Percentiles rank a stretch among this genome's conserved stretches.
Evolutionary conservation across 2,888 invertebrate species (phyloP).

Genomic region (Ariolimax columbianus): DNA sequence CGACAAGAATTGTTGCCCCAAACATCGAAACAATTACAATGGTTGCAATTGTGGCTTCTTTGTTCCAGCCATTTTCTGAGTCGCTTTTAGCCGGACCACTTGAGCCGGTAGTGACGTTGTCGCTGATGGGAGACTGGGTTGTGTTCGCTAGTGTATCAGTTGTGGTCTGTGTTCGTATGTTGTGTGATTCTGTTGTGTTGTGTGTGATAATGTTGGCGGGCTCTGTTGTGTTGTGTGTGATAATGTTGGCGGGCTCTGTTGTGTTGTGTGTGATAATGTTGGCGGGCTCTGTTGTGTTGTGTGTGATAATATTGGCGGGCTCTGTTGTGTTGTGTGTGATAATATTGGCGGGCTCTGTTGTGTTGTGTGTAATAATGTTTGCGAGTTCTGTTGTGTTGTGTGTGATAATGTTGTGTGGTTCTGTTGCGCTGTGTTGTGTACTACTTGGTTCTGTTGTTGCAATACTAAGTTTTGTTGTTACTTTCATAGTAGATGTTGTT

Average conservation of each 20-base stretch:
- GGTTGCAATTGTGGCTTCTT: neutral
- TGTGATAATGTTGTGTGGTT: neutral
- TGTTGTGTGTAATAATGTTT: neutral
- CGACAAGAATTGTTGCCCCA: neutral
- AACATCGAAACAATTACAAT: neutral
- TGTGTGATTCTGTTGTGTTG: neutral
- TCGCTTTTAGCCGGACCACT: neutral
- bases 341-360: neutral
- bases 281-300: too few species aligned
- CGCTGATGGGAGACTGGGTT: neutral
- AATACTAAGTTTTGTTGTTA: too few species aligned
- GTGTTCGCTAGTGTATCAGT: neutral
- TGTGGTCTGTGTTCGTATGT: neutral
- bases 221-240: conserved; percentile 11
- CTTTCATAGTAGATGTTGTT: too few species aligned
- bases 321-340: neutral
- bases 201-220: neutral
- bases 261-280: conserved; percentile 4
- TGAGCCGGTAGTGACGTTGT: neutral
- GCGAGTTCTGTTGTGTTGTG: neutral
- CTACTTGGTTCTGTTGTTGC: too few species aligned
- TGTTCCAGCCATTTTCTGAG: neutral
- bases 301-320: neutral
- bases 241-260: neutral
- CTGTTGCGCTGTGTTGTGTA: neutral